Base-by-base conservation (phyloP, 1,140 invertebrate species). In the Conopomorpha cramerella region DNA sequence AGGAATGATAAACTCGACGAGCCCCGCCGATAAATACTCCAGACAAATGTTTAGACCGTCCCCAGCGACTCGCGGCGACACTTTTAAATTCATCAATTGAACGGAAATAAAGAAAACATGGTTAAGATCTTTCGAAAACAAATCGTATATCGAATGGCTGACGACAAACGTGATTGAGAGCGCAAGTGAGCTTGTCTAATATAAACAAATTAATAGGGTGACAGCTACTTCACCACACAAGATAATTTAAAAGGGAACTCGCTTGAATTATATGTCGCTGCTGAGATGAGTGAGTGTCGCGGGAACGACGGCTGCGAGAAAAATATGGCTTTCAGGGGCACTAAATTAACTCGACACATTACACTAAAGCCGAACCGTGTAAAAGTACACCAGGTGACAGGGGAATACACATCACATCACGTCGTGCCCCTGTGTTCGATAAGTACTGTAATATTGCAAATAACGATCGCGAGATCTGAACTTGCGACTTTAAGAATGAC, bases 201-300 rank as follows among this genome's bases (percentile, higher is more conserved):
- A 70, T 71, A 74, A 74, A 74, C 70, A 74, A 74, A 74, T 74
- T 74, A 74, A 74, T 71, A 71, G 64, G 56, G 55, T n/a, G n/a
- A n/a, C n/a, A n/a, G n/a, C n/a, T n/a, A n/a, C n/a, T n/a, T n/a
- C n/a, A n/a, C n/a, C n/a, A n/a, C n/a, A n/a, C n/a, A n/a, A n/a
- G n/a, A 43, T 52, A 44, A 55, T 53, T 51, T 55, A 53, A 31
- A 42, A 27, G 8, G 46, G 38, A 38, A 30, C n/a, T n/a, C n/a
- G n/a, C n/a, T n/a, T n/a, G n/a, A n/a, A n/a, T n/a, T n/a, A n/a
- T n/a, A n/a, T n/a, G n/a, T n/a, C n/a, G n/a, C n/a, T n/a, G n/a
- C n/a, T n/a, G n/a, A n/a, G n/a, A n/a, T n/a, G n/a, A n/a, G n/a
- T n/a, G n/a, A n/a, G n/a, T n/a, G n/a, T n/a, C n/a, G n/a, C n/a